phyloP scores from a whole-genome alignment of 2,888 invertebrate species.

The Trissolcus japonicus region DNA sequence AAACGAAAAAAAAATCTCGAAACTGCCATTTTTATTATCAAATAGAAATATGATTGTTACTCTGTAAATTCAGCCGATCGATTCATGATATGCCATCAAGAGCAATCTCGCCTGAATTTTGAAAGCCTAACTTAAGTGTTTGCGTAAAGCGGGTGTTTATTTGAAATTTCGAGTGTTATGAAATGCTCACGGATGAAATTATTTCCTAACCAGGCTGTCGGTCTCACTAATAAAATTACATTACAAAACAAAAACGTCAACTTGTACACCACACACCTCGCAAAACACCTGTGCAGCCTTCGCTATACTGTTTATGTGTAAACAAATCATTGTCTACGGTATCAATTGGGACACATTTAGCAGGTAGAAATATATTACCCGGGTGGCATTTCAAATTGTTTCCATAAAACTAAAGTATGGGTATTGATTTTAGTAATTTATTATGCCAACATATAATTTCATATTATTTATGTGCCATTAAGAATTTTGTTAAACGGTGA shows the following conservation, averaged over 20 bases:
- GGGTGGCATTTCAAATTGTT: too few species aligned
- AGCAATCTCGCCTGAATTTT: not conserved
- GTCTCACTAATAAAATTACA: conserved; percentile 60
- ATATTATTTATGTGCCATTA: too few species aligned
- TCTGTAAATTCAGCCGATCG: not conserved
- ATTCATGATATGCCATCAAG: conserved; percentile 1
- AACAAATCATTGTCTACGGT: conserved; percentile 61
- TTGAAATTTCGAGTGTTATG: not conserved
- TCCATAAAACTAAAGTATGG: too few species aligned
- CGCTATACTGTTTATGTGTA: conserved; percentile 65
- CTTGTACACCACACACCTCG: conserved; percentile 65
- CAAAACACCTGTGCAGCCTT: conserved; percentile 64
- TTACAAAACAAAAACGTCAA: conserved; percentile 61
- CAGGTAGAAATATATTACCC: too few species aligned
- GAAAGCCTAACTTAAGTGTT: conserved; percentile 17
- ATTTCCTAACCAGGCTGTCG: conserved; percentile 67
- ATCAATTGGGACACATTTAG: conserved; percentile 19
- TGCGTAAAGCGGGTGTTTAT: conserved; percentile 15
- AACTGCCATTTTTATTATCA: too few species aligned
- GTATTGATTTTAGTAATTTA: too few species aligned
- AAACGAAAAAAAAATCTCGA: too few species aligned
- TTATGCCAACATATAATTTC: too few species aligned
- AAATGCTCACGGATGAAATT: conserved; percentile 17
- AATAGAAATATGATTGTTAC: too few species aligned
- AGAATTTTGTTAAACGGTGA: too few species aligned